phyloP scores from a whole-genome alignment of 2,888 invertebrate genomes.

The Diplazon laetatorius region DNA sequence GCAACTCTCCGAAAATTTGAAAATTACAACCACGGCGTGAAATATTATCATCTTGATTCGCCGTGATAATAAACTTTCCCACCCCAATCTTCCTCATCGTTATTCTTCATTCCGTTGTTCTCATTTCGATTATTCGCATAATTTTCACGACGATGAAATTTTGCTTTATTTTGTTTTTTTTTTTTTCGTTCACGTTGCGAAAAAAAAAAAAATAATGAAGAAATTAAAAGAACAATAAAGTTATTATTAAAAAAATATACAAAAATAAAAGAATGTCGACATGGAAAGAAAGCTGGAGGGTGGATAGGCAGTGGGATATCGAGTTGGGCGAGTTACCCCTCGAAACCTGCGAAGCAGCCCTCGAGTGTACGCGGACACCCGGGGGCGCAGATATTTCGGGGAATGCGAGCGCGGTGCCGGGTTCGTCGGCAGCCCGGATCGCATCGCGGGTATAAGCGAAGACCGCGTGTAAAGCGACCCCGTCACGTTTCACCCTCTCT shows the following conservation, averaged over 20 bases:
- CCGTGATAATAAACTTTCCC: neutral
- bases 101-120: too few relatives aligned
- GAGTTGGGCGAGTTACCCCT: constrained; percentile 18
- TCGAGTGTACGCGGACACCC: constrained; percentile 21
- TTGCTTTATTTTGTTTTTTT: neutral
- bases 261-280: too few relatives aligned
- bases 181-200: neutral
- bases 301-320: constrained; percentile 21
- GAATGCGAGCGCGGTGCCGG: constrained; percentile 31
- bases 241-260: too few relatives aligned
- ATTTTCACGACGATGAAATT: neutral
- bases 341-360: constrained; percentile 31
- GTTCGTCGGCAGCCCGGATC: constrained; percentile 17
- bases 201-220: neutral
- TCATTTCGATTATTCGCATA: neutral
- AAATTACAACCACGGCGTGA: neutral
- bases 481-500: constrained; percentile 33
- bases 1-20: too few relatives aligned
- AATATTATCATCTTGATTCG: constrained; percentile 5
- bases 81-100: too few relatives aligned
- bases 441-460: too few relatives aligned
- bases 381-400: constrained; percentile 38
- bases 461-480: too few relatives aligned
- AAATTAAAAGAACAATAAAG: constrained; percentile 14
- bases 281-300: neutral